Evolutionary conservation across 2,888 invertebrate species (phyloP).

Genomic region (Hydraecia micacea): DNA sequence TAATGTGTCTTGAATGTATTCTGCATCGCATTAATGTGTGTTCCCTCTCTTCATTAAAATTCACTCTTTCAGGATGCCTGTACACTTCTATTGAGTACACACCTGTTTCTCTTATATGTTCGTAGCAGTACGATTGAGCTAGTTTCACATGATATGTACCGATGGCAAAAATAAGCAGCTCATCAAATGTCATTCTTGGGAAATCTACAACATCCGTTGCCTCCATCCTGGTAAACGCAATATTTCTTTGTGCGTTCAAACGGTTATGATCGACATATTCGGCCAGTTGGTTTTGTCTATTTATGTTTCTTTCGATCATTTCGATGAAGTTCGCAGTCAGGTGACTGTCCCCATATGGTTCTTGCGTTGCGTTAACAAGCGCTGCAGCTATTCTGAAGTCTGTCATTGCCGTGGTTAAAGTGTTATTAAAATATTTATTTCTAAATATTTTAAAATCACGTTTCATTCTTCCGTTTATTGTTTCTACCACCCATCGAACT

Average conservation of each 20-base stretch:
- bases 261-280: slow-evolving; percentile 29
- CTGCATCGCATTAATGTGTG: background rate
- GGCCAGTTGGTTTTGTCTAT: slow-evolving; percentile 29
- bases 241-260: slow-evolving; percentile 25
- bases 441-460: slow-evolving; percentile 39
- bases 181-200: slow-evolving; percentile 26
- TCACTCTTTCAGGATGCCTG: slow-evolving; percentile 24
- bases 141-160: slow-evolving; percentile 20
- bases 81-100: slow-evolving; percentile 33
- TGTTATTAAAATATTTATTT: slow-evolving; percentile 32
- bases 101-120: slow-evolving; percentile 19
- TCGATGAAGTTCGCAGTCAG: slow-evolving; percentile 29
- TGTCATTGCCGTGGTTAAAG: slow-evolving; percentile 34
- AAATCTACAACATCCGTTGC: slow-evolving; percentile 27
- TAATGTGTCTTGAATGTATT: slow-evolving; percentile 1
- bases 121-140: slow-evolving; percentile 31
- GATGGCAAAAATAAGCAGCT: slow-evolving; percentile 29
- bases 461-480: slow-evolving; percentile 44
- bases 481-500: slow-evolving; percentile 47
- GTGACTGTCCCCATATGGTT: slow-evolving; percentile 28
- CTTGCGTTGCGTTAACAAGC: slow-evolving; percentile 40
- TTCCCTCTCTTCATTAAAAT: slow-evolving; percentile 22
- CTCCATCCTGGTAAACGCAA: slow-evolving; percentile 25
- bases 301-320: slow-evolving; percentile 29
- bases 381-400: slow-evolving; percentile 46